phyloP scores from a whole-genome alignment of 2,888 invertebrate species.

The Eudemis profundana region DNA sequence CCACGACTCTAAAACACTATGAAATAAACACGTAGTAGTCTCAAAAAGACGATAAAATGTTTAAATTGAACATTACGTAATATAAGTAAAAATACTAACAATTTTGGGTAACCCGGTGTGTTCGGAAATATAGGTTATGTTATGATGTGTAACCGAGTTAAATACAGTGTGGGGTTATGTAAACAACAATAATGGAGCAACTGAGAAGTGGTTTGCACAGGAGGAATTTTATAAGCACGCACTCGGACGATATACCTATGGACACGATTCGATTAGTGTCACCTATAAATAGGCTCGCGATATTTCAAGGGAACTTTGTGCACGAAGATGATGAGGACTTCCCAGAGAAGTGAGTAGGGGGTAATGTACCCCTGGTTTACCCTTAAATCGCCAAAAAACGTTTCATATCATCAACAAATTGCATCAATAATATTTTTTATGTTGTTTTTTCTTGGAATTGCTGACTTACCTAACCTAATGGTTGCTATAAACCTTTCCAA shows the following conservation, averaged over 20 bases:
- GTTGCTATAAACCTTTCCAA: too few species aligned
- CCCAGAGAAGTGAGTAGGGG: conserved; percentile 70
- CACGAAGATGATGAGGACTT: conserved; percentile 61
- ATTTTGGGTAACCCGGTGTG: conserved; percentile 1
- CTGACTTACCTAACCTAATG: too few species aligned
- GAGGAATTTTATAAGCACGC: conserved; percentile 71
- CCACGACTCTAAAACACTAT: conserved; percentile 53
- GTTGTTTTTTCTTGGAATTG: too few species aligned
- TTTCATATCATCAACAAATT: too few species aligned
- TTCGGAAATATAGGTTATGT: conserved; percentile 59
- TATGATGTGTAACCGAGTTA: conserved; percentile 51
- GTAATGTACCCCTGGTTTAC: neutral
- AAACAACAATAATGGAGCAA: conserved; percentile 60
- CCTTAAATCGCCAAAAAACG: too few species aligned
- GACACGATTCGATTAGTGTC: conserved; percentile 74
- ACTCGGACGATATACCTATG: conserved; percentile 67
- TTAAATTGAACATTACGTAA: neutral
- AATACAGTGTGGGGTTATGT: conserved; percentile 47
- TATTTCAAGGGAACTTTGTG: conserved; percentile 71
- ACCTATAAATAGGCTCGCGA: conserved; percentile 72
- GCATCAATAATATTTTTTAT: too few species aligned
- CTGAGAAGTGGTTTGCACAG: conserved; percentile 66
- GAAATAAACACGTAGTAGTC: conserved; percentile 45
- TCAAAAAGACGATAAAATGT: neutral
- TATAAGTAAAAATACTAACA: neutral